These are phyloP conservation scores for Drosophila macrospina DNA, from an alignment of 2,888 invertebrate species.

Conservation along the genomic window DNA sequence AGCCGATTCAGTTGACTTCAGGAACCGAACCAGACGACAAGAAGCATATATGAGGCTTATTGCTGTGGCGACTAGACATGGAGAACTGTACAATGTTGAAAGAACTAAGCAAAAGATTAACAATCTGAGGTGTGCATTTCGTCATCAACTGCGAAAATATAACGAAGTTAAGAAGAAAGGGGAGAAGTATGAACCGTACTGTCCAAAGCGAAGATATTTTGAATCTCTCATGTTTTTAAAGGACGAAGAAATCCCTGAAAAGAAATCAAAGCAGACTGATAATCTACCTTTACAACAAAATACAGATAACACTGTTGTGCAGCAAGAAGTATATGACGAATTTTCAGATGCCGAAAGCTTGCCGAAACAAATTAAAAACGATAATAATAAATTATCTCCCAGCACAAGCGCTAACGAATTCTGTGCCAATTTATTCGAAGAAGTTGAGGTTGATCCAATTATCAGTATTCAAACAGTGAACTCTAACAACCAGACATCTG, in stretches of 20 bases:
- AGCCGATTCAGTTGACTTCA: slow-evolving; percentile 83
- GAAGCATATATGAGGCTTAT: slow-evolving; percentile 84
- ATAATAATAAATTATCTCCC: slow-evolving; percentile 70
- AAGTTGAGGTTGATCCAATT: slow-evolving; percentile 60
- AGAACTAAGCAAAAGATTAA: slow-evolving; percentile 85
- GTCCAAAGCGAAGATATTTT: slow-evolving; percentile 84
- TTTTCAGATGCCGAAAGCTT: slow-evolving; percentile 72
- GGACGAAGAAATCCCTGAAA: slow-evolving; percentile 83
- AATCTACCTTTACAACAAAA: slow-evolving; percentile 38
- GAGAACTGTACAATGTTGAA: slow-evolving; percentile 84
- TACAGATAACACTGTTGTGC: slow-evolving; percentile 48
- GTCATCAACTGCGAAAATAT: slow-evolving; percentile 84
- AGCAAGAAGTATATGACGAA: slow-evolving; percentile 63
- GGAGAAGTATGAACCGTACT: slow-evolving; percentile 84
- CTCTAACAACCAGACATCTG: slow-evolving; percentile 54
- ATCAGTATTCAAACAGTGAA: slow-evolving; percentile 67
- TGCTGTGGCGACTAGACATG: slow-evolving; percentile 84
- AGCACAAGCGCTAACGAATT: slow-evolving; percentile 69
- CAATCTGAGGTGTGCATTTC: slow-evolving; percentile 84
- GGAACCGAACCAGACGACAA: slow-evolving; percentile 83
- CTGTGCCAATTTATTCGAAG: slow-evolving; percentile 70
- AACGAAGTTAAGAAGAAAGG: slow-evolving; percentile 84
- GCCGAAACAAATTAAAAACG: slow-evolving; percentile 64
- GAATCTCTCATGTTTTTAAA: slow-evolving; percentile 85
- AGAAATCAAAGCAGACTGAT: slow-evolving; percentile 66